Conservation (phyloP, 2,113 vertebrate genomes). For the Henicopernis longicauda region DNA sequence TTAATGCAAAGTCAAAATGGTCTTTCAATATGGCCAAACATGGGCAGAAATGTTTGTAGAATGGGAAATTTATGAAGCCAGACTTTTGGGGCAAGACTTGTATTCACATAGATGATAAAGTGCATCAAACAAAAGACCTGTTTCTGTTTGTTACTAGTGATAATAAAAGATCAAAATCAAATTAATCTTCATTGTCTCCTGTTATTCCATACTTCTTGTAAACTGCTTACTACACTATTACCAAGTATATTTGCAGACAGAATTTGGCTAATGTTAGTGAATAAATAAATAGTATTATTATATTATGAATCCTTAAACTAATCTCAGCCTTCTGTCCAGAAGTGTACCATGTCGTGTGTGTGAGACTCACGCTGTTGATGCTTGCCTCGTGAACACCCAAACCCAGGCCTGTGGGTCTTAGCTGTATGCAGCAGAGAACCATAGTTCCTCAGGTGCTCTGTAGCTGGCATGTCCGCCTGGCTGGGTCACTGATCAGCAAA, state of each 20-base stretch:
- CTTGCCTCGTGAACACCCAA: background rate
- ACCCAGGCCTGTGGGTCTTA: background rate
- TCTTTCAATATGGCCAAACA: background rate
- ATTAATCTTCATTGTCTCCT: background rate
- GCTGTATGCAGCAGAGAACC: background rate
- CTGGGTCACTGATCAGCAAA: background rate
- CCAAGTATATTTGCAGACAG: background rate
- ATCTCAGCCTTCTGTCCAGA: background rate
- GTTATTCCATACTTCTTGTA: background rate
- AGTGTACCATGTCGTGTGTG: too few relatives aligned
- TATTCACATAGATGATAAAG: background rate
- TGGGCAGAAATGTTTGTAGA: background rate
- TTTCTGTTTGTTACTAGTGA: background rate
- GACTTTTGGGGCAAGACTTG: background rate
- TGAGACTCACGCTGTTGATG: background rate
- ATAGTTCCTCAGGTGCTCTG: background rate
- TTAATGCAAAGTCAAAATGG: background rate
- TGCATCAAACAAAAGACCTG: background rate
- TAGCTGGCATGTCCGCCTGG: accelerated
- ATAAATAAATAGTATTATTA: background rate
- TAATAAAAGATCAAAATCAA: background rate
- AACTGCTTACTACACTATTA: background rate
- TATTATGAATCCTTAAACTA: background rate
- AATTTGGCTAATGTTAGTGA: background rate
- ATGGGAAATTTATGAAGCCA: background rate